Conservation (phyloP, 2,888 invertebrate genomes). For the Agrochola lychnidis region DNA sequence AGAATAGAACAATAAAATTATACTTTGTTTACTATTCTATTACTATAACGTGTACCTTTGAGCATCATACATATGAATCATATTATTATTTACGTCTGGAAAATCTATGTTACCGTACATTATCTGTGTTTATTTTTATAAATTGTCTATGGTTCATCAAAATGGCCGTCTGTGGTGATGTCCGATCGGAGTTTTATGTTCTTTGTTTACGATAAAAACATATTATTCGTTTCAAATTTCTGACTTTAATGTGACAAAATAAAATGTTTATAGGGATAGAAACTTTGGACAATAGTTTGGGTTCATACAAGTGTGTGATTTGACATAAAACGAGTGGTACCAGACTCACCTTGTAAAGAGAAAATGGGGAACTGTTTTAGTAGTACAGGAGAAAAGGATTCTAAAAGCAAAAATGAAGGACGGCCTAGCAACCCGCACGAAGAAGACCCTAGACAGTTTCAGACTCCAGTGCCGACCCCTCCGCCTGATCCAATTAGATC, state of each 20-base stretch:
- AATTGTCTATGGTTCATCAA: conserved; percentile 87
- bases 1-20: background rate
- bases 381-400: conserved; percentile 93
- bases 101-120: conserved; percentile 23
- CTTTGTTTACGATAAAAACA: conserved; percentile 90
- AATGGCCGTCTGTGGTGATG: conserved; percentile 89
- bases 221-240: conserved; percentile 79
- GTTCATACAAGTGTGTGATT: conserved; percentile 88
- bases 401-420: conserved; percentile 90
- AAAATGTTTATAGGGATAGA: conserved; percentile 87
- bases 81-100: background rate
- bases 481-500: conserved; percentile 94
- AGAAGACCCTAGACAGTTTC: conserved; percentile 89
- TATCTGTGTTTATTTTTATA: conserved; percentile 56
- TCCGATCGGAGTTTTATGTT: conserved; percentile 87
- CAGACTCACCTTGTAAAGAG: conserved; percentile 90
- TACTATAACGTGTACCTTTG: background rate
- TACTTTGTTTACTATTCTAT: background rate
- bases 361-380: conserved; percentile 97
- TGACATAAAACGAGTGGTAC: conserved; percentile 87
- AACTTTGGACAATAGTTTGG: conserved; percentile 84
- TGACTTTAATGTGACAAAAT: conserved; percentile 86
- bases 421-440: conserved; percentile 89
- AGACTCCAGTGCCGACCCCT: conserved; percentile 93
- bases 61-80: background rate